Percentiles rank a stretch among this genome's conserved stretches.
These are phyloP conservation scores for Fulica atra DNA, from an alignment of 2,113 vertebrate species.

Conservation along the genomic window DNA sequence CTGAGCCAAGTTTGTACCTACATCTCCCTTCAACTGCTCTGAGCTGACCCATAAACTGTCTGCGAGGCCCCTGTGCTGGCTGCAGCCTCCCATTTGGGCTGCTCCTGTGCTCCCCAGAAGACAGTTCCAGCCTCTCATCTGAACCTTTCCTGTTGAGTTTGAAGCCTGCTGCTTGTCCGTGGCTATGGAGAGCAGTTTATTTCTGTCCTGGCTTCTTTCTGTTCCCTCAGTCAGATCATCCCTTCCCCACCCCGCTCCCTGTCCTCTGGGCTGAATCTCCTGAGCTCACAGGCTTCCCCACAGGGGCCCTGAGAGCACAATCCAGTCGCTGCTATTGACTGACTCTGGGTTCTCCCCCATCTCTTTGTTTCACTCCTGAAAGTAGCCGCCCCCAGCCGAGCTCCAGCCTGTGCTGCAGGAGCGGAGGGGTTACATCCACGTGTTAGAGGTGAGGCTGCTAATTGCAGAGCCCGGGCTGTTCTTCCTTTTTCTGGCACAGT, in stretches of 20 bases:
- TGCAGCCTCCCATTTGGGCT: rapidly evolving
- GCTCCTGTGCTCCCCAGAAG: not conserved
- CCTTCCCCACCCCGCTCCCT: not conserved
- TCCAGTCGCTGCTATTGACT: not conserved
- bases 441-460: not conserved
- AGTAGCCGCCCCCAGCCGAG: not conserved
- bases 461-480: not conserved
- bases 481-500: not conserved
- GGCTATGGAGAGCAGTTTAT: not conserved
- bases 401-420: rapidly evolving
- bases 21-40: not conserved
- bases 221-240: not conserved
- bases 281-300: not conserved
- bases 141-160: not conserved
- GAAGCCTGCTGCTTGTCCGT: not conserved
- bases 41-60: not conserved
- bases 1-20: not conserved
- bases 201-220: not conserved
- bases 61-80: not conserved
- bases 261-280: not conserved
- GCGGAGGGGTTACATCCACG: not conserved
- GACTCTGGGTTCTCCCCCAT: not conserved
- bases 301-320: not conserved
- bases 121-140: not conserved
- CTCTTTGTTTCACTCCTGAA: not conserved